phyloP scores from a whole-genome alignment of 1,140 invertebrate genomes.

The Asbolus verrucosus region DNA sequence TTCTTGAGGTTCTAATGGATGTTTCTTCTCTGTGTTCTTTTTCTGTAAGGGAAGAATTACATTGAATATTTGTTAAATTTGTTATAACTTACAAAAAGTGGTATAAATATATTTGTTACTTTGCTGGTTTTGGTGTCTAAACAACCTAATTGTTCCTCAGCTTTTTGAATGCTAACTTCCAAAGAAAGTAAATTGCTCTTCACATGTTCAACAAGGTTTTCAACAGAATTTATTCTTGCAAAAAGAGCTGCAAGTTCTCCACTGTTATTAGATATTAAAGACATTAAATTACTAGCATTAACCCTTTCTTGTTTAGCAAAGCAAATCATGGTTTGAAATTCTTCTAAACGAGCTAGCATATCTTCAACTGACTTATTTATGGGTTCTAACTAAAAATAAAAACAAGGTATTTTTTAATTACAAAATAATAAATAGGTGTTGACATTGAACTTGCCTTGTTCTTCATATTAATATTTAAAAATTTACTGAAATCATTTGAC shows the following conservation, averaged over 20 bases:
- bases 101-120: slow-evolving; percentile 60
- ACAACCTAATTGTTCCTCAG: slow-evolving; percentile 60
- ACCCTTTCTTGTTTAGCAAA: slow-evolving; percentile 60
- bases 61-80: neutral
- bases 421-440: neutral
- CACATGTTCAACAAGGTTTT: slow-evolving; percentile 59
- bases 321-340: slow-evolving; percentile 63
- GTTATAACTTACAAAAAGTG: slow-evolving; percentile 61
- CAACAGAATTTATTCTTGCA: slow-evolving; percentile 61
- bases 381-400: slow-evolving; percentile 57
- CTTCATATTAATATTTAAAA: slow-evolving; percentile 49
- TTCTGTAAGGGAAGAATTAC: slow-evolving; percentile 41
- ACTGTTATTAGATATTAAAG: slow-evolving; percentile 55
- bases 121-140: slow-evolving; percentile 52
- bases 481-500: slow-evolving; percentile 54
- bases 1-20: neutral
- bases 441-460: slow-evolving; percentile 50
- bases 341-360: slow-evolving; percentile 63
- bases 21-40: slow-evolving; percentile 46
- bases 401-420: neutral
- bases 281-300: slow-evolving; percentile 59
- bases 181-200: slow-evolving; percentile 59
- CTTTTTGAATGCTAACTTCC: slow-evolving; percentile 60
- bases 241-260: slow-evolving; percentile 58
- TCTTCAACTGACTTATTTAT: slow-evolving; percentile 62